Conservation (phyloP, 2,797 vertebrate species). For the Myripristis murdjan region DNA sequence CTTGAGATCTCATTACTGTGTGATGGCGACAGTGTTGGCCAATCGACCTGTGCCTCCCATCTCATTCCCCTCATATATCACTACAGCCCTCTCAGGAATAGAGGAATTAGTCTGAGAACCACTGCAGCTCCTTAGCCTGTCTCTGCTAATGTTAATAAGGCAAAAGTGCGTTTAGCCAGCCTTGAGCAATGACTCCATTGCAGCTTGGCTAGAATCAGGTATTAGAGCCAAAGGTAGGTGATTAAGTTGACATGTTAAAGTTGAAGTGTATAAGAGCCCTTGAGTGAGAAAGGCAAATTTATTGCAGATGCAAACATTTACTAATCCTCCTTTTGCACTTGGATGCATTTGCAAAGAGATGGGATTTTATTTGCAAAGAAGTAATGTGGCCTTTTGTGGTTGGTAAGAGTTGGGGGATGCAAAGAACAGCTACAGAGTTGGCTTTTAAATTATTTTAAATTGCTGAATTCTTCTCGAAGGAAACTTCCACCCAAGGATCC, state of each 20-base stretch:
- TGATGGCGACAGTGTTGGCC: conserved; percentile 75
- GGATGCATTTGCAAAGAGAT: conserved; percentile 1
- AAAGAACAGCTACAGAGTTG: background rate
- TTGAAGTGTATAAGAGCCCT: conserved; percentile 9
- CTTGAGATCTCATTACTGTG: conserved; percentile 80
- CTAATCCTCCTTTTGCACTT: background rate
- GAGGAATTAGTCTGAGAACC: conserved; percentile 64
- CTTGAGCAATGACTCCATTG: conserved; percentile 41
- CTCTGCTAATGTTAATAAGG: conserved; percentile 63
- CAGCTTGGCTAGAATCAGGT: background rate
- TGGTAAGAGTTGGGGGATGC: background rate
- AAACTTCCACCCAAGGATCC: too few species aligned
- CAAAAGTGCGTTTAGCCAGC: conserved; percentile 43
- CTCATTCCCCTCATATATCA: conserved; percentile 79
- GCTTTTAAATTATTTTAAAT: background rate
- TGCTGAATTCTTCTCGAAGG: background rate
- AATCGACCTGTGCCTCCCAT: conserved; percentile 77
- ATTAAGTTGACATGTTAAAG: conserved; percentile 22
- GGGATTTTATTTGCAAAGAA: conserved; percentile 9
- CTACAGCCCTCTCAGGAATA: conserved; percentile 57
- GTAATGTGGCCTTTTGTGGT: conserved; percentile 17
- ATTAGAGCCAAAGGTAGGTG: conserved; percentile 20
- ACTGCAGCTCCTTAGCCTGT: conserved; percentile 48
- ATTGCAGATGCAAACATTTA: conserved; percentile 21
- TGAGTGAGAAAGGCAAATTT: conserved; percentile 26